Evolutionary conservation across 1,140 invertebrate species (phyloP).

Genomic region (Bursaphelenchus mucronatus): DNA sequence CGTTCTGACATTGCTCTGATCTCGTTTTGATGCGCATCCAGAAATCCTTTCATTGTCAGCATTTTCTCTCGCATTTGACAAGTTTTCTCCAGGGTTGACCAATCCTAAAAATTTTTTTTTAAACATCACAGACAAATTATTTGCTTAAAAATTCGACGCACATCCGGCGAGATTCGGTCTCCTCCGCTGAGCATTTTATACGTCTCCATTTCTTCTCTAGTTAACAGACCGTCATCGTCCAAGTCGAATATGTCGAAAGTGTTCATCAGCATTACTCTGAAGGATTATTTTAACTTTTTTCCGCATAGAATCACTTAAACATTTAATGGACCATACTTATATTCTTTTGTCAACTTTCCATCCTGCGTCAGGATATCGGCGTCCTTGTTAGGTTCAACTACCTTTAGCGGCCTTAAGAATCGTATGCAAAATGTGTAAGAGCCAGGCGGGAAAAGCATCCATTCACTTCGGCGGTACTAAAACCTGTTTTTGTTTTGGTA

Average conservation of each 20-base stretch:
- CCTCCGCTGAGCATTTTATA: constrained; percentile 40
- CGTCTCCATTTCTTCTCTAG: constrained; percentile 37
- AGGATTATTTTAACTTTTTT: constrained; percentile 14
- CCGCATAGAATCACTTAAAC: not conserved
- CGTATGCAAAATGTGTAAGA: constrained; percentile 29
- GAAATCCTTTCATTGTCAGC: constrained; percentile 41
- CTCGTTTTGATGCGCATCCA: constrained; percentile 42
- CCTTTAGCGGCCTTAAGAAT: constrained; percentile 39
- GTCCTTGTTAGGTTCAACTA: constrained; percentile 36
- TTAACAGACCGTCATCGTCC: constrained; percentile 43
- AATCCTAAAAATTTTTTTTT: constrained; percentile 24
- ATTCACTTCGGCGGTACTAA: constrained; percentile 28
- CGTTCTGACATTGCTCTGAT: constrained; percentile 25
- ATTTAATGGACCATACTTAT: constrained; percentile 30
- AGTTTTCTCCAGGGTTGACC: constrained; percentile 23
- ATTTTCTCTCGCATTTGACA: constrained; percentile 37
- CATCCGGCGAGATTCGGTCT: constrained; percentile 30
- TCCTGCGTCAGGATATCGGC: constrained; percentile 37
- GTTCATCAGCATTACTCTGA: constrained; percentile 47
- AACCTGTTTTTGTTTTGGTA: not conserved
- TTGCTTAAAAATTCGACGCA: not conserved
- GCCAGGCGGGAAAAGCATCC: constrained; percentile 36
- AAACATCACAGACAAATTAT: not conserved
- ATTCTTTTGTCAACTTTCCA: constrained; percentile 33
- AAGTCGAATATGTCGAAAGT: constrained; percentile 47